phyloP scores from a whole-genome alignment of 1,140 invertebrate genomes.

The Drosophila nigrodunni region DNA sequence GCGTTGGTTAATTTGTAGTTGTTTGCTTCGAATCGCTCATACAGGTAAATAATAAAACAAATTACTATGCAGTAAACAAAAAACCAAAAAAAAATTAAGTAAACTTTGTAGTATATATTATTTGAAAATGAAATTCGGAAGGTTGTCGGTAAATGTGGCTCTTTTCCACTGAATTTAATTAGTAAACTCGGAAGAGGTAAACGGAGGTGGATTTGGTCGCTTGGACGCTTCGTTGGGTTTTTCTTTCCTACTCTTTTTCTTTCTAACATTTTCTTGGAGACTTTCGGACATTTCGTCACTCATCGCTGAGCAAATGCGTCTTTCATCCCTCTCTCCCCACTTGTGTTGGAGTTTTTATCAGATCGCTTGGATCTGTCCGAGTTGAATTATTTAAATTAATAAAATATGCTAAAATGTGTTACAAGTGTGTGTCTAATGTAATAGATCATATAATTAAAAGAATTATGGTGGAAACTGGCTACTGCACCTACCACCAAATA shows the following conservation, averaged over 20 bases:
- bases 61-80: constrained; percentile 48
- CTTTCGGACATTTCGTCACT: constrained; percentile 63
- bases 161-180: constrained; percentile 83
- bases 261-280: constrained; percentile 12
- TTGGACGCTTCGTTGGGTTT: constrained; percentile 76
- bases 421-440: constrained; percentile 73
- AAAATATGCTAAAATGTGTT: constrained; percentile 84
- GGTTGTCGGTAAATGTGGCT: constrained; percentile 65
- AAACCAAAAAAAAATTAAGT: constrained; percentile 6
- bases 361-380: constrained; percentile 52
- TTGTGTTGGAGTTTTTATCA: constrained; percentile 47
- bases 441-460: constrained; percentile 83
- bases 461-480: constrained; percentile 75
- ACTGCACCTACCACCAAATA: constrained; percentile 21
- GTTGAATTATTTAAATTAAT: constrained; percentile 82
- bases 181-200: constrained; percentile 65
- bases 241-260: constrained; percentile 23
- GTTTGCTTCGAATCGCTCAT: constrained; percentile 11
- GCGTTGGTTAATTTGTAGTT: constrained; percentile 25
- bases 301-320: constrained; percentile 66
- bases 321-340: constrained; percentile 1
- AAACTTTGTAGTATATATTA: constrained; percentile 53
- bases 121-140: constrained; percentile 58
- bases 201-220: constrained; percentile 79
- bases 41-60: constrained; percentile 69